Conservation (phyloP, 2,888 invertebrate genomes). For the Andrena bicolor region DNA sequence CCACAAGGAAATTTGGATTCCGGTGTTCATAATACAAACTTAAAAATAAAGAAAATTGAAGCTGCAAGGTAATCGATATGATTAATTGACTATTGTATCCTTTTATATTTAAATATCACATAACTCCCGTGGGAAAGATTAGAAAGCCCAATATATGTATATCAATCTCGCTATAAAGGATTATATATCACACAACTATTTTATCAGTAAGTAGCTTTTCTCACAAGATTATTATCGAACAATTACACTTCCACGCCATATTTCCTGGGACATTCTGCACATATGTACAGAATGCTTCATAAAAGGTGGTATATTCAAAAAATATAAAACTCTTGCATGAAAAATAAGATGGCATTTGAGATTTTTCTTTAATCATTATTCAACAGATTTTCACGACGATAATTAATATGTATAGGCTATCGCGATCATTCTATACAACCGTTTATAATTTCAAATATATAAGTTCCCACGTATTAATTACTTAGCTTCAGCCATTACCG, state of each 20-base stretch:
- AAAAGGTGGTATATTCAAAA: constrained; percentile 16
- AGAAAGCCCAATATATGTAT: constrained; percentile 11
- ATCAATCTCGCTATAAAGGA: background rate
- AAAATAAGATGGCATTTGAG: constrained; percentile 38
- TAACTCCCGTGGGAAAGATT: background rate
- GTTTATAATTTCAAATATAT: background rate
- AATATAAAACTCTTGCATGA: constrained; percentile 17
- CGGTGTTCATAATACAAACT: background rate
- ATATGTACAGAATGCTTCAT: constrained; percentile 25
- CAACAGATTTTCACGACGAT: background rate
- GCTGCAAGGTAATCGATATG: background rate
- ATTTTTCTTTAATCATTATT: background rate
- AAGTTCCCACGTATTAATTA: background rate
- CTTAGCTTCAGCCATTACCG: background rate
- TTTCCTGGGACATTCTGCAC: constrained; percentile 25
- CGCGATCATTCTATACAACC: background rate
- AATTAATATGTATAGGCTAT: constrained; percentile 13
- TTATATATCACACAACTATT: constrained; percentile 4
- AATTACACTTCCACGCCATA: constrained; percentile 20
- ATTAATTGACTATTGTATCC: background rate
- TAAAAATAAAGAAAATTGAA: background rate
- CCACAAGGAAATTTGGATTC: background rate
- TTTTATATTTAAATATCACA: background rate
- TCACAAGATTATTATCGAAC: constrained; percentile 4
- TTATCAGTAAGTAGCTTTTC: constrained; percentile 24